These are phyloP conservation scores for Neostethus bicornis DNA, from an alignment of 2,797 vertebrate species.

Conservation along the genomic window DNA sequence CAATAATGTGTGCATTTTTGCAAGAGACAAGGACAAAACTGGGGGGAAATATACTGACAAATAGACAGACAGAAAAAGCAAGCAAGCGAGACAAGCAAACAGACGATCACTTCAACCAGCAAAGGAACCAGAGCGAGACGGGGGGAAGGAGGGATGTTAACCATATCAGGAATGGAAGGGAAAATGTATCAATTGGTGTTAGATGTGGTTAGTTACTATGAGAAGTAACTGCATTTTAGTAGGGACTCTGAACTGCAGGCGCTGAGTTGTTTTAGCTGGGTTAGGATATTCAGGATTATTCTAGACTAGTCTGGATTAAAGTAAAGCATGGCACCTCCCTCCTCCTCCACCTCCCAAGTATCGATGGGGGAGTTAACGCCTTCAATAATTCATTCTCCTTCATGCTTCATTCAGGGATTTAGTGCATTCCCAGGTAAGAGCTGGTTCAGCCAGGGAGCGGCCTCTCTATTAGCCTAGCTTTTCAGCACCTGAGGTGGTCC, in stretches of 20 bases:
- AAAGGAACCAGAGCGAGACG: conserved; percentile 67
- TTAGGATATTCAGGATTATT: conserved; percentile 36
- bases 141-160: conserved; percentile 64
- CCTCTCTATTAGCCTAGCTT: conserved; percentile 61
- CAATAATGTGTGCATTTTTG: conserved; percentile 66
- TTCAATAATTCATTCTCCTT: conserved; percentile 76
- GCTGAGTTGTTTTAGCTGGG: conserved; percentile 27
- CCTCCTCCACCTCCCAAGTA: conserved; percentile 72
- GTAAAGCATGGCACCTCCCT: conserved; percentile 64
- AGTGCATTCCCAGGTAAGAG: conserved; percentile 72
- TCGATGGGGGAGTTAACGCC: conserved; percentile 57
- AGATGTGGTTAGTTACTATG: conserved; percentile 60
- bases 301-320: conserved; percentile 40
- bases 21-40: conserved; percentile 79
- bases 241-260: conserved; percentile 58
- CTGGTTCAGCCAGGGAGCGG: conserved; percentile 50
- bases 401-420: conserved; percentile 76
- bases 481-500: conserved; percentile 58
- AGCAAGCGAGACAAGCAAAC: conserved; percentile 72
- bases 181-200: conserved; percentile 63
- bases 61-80: conserved; percentile 78
- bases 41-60: conserved; percentile 70
- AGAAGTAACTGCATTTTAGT: conserved; percentile 52
- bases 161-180: conserved; percentile 45
- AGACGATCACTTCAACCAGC: conserved; percentile 70